A percentile compares a stretch with the other conserved stretches of the same genome.
These are phyloP conservation scores for Amblyornis subalaris DNA, from an alignment of 2,113 vertebrate species.

Conservation along the genomic window DNA sequence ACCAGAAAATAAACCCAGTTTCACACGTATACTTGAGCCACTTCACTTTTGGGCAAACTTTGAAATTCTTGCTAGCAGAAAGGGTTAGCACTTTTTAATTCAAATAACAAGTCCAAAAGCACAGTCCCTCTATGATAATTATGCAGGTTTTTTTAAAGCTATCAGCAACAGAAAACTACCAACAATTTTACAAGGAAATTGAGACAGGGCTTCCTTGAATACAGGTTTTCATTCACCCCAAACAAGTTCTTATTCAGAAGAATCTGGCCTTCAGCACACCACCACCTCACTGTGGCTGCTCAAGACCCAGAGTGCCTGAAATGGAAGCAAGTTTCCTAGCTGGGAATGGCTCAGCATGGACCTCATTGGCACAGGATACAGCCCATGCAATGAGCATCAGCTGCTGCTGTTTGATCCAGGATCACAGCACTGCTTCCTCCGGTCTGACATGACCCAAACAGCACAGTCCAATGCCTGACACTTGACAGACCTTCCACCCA, in stretches of 20 bases:
- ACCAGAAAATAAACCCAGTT: background rate
- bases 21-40: background rate
- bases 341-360: background rate
- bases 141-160: background rate
- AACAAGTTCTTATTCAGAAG: background rate
- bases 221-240: background rate
- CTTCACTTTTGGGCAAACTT: background rate
- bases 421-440: background rate
- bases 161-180: background rate
- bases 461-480: background rate
- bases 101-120: background rate
- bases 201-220: background rate
- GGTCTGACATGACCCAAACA: background rate
- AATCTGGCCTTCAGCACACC: background rate
- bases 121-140: background rate
- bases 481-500: background rate
- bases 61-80: background rate
- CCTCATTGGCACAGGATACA: background rate
- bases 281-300: background rate
- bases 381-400: rapidly evolving
- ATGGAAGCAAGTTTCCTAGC: background rate
- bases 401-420: background rate
- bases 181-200: background rate
- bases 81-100: background rate
- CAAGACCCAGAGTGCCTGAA: background rate